phyloP scores from a whole-genome alignment of 2,113 vertebrate genomes.

The Oncorhynchus mykiss region DNA sequence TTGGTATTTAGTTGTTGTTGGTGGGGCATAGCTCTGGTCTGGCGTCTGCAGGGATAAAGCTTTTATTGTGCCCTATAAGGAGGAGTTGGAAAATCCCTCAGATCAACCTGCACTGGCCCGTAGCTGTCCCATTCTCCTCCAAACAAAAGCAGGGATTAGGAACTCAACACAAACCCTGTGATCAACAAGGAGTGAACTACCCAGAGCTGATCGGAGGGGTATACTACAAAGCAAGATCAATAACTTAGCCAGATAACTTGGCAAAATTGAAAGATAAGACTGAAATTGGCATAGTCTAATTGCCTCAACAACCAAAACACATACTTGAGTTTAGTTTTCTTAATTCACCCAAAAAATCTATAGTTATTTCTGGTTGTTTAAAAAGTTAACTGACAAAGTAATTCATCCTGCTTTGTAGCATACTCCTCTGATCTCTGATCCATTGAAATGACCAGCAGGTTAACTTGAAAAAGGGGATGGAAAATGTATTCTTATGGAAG shows the following conservation, averaged over 20 bases:
- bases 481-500: neutral
- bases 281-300: no score
- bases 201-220: neutral
- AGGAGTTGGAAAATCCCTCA: neutral
- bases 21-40: neutral
- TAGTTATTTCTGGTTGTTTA: no score
- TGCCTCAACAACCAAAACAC: no score
- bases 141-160: neutral
- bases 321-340: no score
- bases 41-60: neutral
- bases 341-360: no score
- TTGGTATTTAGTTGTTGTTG: neutral
- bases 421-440: no score
- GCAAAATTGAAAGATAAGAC: no score
- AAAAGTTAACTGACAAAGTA: no score
- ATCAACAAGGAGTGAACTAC: neutral
- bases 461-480: neutral
- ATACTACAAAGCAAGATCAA: no score
- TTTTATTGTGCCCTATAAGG: neutral
- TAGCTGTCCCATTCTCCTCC: neutral
- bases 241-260: no score
- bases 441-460: neutral
- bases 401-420: no score
- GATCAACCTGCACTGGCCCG: neutral
- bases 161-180: constrained; percentile 1